Evolutionary conservation across 2,888 invertebrate species (phyloP).

Genomic region (Ashinkailepas kermadecensis): DNA sequence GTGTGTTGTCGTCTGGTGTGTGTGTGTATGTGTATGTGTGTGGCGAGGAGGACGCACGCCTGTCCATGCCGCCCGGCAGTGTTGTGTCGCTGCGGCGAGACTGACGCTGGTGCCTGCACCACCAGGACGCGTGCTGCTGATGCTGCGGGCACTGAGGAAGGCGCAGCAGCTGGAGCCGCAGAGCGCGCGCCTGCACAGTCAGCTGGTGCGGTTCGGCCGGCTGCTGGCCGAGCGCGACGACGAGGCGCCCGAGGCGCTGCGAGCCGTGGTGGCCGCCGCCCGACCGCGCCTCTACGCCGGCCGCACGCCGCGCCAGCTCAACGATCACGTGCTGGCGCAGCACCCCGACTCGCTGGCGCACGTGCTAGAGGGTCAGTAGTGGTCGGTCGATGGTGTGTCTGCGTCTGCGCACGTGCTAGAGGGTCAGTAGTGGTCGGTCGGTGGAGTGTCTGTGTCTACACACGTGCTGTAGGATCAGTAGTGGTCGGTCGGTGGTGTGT

Average conservation of each 20-base stretch:
- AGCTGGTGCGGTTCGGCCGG: slow-evolving; percentile 68
- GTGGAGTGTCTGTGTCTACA: too few relatives aligned
- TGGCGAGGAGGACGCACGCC: too few relatives aligned
- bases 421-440: too few relatives aligned
- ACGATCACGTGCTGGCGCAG: slow-evolving; percentile 60
- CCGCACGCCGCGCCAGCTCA: slow-evolving; percentile 49
- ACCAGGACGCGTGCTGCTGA: slow-evolving; percentile 76
- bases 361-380: slow-evolving; percentile 59
- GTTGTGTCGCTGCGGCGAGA: slow-evolving; percentile 9
- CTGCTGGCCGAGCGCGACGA: slow-evolving; percentile 44
- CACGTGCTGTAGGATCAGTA: too few relatives aligned
- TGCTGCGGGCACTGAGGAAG: slow-evolving; percentile 92
- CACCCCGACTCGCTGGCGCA: slow-evolving; percentile 60
- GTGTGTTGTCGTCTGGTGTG: too few relatives aligned
- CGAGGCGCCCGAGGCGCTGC: slow-evolving; percentile 44
- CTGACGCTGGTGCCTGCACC: slow-evolving; percentile 36
- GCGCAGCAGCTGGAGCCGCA: slow-evolving; percentile 66
- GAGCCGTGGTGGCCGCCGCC: slow-evolving; percentile 27
- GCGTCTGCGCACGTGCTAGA: too few relatives aligned
- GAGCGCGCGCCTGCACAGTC: slow-evolving; percentile 59
- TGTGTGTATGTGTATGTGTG: too few relatives aligned
- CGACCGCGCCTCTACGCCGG: slow-evolving; percentile 45
- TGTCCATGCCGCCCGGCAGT: too few relatives aligned
- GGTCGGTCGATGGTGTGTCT: too few relatives aligned
- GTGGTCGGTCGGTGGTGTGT: too few relatives aligned